A percentile compares a stretch with the other conserved stretches of the same genome.
Evolutionary conservation across 2,797 vertebrate genomes (phyloP).

Genomic region (Threskiornis aethiopicus): DNA sequence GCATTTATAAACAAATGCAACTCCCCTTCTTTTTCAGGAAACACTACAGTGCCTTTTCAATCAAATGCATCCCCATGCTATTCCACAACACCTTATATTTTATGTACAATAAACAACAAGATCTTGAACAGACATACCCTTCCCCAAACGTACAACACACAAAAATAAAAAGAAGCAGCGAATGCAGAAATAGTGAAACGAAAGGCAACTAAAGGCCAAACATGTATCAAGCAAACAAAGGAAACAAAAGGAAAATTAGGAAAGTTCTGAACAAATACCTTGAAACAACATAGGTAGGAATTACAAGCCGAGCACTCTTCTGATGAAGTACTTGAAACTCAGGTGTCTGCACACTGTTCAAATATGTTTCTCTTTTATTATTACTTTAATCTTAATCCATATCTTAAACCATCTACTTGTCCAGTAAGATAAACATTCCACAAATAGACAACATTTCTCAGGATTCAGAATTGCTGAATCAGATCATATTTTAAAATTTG

Average conservation of each 20-base stretch:
- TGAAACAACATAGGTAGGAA: slow-evolving; percentile 8
- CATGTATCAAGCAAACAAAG: slow-evolving; percentile 12
- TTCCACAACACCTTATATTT: slow-evolving; percentile 76
- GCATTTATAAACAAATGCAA: slow-evolving; percentile 77
- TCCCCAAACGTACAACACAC: slow-evolving; percentile 76
- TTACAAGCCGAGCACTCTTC: background rate
- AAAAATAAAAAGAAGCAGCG: slow-evolving; percentile 43
- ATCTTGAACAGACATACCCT: slow-evolving; percentile 55
- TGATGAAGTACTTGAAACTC: slow-evolving; percentile 15
- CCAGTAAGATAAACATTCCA: background rate
- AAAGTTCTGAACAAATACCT: slow-evolving; percentile 1
- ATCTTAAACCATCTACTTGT: background rate
- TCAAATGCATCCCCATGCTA: slow-evolving; percentile 74
- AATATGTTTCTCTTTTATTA: background rate
- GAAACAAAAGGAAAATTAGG: slow-evolving; percentile 15
- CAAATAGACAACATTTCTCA: background rate
- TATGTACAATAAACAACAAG: slow-evolving; percentile 80
- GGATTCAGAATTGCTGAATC: background rate
- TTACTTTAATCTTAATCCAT: background rate
- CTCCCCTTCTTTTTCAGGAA: slow-evolving; percentile 71
- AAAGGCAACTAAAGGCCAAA: slow-evolving; percentile 50
- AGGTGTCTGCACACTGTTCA: background rate
- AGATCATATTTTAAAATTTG: background rate
- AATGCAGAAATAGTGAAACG: slow-evolving; percentile 18
- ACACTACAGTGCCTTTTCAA: slow-evolving; percentile 74